Evolutionary conservation across 2,888 invertebrate species (phyloP).

Genomic region (Cordilura impudica): DNA sequence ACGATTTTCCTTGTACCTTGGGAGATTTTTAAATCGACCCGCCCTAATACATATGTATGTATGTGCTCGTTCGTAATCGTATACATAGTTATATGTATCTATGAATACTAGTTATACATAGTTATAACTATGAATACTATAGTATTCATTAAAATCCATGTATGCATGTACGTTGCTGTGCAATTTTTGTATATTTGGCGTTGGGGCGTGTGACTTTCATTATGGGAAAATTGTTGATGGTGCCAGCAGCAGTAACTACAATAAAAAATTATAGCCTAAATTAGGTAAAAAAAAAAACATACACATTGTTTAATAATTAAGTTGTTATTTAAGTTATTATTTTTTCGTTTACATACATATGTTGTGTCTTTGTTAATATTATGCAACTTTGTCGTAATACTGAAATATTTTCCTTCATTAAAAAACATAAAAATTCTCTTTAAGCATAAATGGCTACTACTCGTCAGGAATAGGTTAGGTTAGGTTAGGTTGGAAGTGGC

Average conservation of each 20-base stretch:
- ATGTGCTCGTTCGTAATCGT: no score
- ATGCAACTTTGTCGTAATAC: conserved; percentile 10
- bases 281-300: conserved; percentile 53
- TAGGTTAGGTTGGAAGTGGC: no score
- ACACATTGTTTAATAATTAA: conserved; percentile 55
- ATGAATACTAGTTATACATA: no score
- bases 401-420: no score
- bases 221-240: conserved; percentile 43
- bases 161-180: conserved; percentile 7
- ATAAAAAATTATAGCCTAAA: conserved; percentile 14
- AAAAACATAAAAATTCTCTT: no score
- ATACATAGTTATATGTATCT: no score
- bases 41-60: no score
- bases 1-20: no score
- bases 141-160: neutral
- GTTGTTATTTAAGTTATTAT: conserved; percentile 45
- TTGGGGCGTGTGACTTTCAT: conserved; percentile 56
- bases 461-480: no score
- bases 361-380: neutral
- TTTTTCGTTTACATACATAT: conserved; percentile 23
- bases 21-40: no score
- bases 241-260: conserved; percentile 4
- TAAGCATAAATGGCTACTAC: no score
- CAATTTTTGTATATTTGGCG: conserved; percentile 6
- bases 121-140: neutral